Evolutionary conservation across 1,140 invertebrate species (phyloP).

Genomic region (Drosophila tsacasi): DNA sequence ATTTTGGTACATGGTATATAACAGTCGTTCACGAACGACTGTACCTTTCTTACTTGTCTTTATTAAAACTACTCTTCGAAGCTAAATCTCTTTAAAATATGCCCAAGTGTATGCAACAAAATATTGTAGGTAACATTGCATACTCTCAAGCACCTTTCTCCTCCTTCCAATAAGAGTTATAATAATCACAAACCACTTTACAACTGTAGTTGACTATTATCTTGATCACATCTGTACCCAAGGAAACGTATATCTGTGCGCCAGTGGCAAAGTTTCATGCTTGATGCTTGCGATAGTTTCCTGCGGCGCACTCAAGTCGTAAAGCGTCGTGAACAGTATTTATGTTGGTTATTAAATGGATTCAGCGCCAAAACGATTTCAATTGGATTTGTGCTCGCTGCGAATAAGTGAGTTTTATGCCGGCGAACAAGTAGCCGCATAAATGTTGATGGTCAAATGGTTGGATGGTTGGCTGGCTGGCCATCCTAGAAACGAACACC

Average conservation of each 20-base stretch:
- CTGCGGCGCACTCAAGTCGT: slow-evolving; percentile 74
- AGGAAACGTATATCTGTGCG: slow-evolving; percentile 19
- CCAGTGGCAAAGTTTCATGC: slow-evolving; percentile 41
- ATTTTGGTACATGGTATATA: no score
- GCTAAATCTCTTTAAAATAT: not conserved
- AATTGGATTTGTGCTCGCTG: slow-evolving; percentile 70
- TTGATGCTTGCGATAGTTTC: slow-evolving; percentile 56
- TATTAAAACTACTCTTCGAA: no score
- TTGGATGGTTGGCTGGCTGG: slow-evolving; percentile 8
- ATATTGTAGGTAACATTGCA: not conserved
- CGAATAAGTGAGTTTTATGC: slow-evolving; percentile 50
- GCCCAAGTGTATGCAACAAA: not conserved
- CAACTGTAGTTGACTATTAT: not conserved
- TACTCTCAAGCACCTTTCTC: not conserved
- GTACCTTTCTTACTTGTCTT: no score
- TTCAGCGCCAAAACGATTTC: slow-evolving; percentile 71
- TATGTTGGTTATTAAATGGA: slow-evolving; percentile 83
- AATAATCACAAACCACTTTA: not conserved
- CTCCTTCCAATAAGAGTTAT: not conserved
- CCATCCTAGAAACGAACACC: slow-evolving; percentile 56
- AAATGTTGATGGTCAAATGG: slow-evolving; percentile 55
- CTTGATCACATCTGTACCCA: slow-evolving; percentile 5
- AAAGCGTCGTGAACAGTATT: slow-evolving; percentile 77
- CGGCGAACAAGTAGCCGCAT: slow-evolving; percentile 56
- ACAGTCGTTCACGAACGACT: no score